phyloP scores from a whole-genome alignment of 2,797 vertebrate species.

The Apogon hyalosoma region DNA sequence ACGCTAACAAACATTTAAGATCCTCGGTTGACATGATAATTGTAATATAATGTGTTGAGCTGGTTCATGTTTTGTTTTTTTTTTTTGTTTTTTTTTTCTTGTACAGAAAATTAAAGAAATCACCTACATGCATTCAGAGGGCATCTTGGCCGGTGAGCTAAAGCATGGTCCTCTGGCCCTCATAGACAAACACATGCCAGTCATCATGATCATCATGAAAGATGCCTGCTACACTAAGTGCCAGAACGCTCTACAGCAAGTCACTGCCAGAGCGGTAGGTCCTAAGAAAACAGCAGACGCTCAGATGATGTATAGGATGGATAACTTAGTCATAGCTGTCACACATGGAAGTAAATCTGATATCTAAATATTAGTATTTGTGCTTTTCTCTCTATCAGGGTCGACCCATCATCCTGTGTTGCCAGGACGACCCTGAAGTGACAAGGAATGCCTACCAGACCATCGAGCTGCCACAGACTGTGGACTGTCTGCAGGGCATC shows the following conservation, averaged over 20 bases:
- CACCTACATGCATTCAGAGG: conserved; percentile 99
- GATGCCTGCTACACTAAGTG: conserved; percentile 96
- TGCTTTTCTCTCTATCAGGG: conserved; percentile 81
- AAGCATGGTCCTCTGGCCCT: conserved; percentile 96
- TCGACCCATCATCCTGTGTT: conserved; percentile 95
- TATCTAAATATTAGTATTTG: too few relatives aligned
- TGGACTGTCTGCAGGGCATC: conserved; percentile 98
- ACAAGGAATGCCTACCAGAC: conserved; percentile 94
- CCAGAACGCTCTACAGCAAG: conserved; percentile 97
- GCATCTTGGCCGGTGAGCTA: conserved; percentile 96
- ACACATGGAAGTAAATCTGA: too few relatives aligned
- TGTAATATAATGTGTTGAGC: too few relatives aligned
- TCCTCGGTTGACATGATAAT: too few relatives aligned
- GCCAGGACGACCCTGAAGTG: conserved; percentile 91
- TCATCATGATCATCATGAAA: conserved; percentile 99
- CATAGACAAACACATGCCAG: conserved; percentile 98
- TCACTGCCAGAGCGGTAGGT: conserved; percentile 92
- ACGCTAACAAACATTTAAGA: too few relatives aligned
- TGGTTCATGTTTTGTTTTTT: background rate
- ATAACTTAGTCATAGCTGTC: too few relatives aligned
- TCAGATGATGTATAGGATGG: too few relatives aligned
- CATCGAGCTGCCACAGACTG: conserved; percentile 83
- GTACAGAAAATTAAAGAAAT: conserved; percentile 98
- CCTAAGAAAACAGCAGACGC: too few relatives aligned
- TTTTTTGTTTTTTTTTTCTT: too few relatives aligned